Evolutionary conservation across 1,140 invertebrate species (phyloP).

Genomic region (Drosophila nasuta): DNA sequence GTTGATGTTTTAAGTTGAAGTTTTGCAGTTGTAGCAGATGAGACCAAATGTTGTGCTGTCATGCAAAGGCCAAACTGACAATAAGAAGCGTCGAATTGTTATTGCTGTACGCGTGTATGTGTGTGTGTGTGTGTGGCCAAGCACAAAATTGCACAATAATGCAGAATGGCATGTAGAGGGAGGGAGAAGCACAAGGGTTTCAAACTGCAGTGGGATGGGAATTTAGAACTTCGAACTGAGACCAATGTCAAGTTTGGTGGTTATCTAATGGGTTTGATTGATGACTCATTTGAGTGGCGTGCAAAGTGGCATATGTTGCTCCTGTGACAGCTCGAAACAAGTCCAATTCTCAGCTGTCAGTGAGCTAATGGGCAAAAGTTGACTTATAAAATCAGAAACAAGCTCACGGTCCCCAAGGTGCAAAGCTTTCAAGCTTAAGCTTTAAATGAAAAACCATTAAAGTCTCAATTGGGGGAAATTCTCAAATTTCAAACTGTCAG

Average conservation of each 20-base stretch:
- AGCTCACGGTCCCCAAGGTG: constrained; percentile 17
- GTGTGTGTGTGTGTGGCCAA: constrained; percentile 23
- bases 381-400: constrained; percentile 19
- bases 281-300: constrained; percentile 60
- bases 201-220: constrained; percentile 9
- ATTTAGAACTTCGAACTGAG: neutral
- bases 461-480: constrained; percentile 31
- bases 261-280: constrained; percentile 71
- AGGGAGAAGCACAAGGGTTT: constrained; percentile 27
- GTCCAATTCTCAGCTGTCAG: constrained; percentile 17
- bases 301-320: constrained; percentile 57
- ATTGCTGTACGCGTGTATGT: constrained; percentile 13
- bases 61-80: constrained; percentile 48
- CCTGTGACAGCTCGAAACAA: constrained; percentile 30
- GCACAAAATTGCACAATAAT: constrained; percentile 59
- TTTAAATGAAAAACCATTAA: constrained; percentile 64
- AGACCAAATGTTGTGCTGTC: constrained; percentile 59
- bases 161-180: constrained; percentile 36
- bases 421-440: constrained; percentile 41
- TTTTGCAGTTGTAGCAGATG: constrained; percentile 73
- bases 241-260: constrained; percentile 55
- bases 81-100: constrained; percentile 45
- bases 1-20: constrained; percentile 74
- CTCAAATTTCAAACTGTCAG: constrained; percentile 42
- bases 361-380: constrained; percentile 38